A percentile compares a stretch with the other conserved stretches of the same genome.
These are phyloP conservation scores for Melinopterus prodromus DNA, from an alignment of 2,888 invertebrate genomes.

Conservation along the genomic window DNA sequence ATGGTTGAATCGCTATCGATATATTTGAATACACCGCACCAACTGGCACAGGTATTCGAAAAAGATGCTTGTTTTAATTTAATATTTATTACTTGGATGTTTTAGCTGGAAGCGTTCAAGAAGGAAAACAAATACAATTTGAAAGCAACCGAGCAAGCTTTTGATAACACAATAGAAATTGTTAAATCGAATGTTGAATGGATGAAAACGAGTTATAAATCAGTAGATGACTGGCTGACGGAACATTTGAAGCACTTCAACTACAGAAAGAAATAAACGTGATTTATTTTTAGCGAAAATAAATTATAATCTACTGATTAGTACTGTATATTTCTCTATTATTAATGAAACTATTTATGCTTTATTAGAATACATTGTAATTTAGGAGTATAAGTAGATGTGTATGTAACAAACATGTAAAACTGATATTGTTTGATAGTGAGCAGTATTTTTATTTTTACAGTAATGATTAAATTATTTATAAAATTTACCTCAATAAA, in stretches of 20 bases:
- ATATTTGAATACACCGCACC: conserved; percentile 64
- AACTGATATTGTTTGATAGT: background rate
- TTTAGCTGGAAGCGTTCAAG: conserved; percentile 59
- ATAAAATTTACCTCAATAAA: background rate
- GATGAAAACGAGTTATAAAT: conserved; percentile 64
- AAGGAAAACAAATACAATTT: conserved; percentile 58
- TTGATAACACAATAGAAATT: conserved; percentile 64
- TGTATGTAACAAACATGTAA: background rate
- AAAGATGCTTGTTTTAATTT: background rate
- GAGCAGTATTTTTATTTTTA: conserved; percentile 4
- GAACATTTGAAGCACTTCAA: conserved; percentile 28
- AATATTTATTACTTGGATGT: conserved; percentile 29
- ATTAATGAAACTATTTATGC: conserved; percentile 25
- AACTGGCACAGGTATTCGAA: conserved; percentile 53
- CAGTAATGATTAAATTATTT: background rate
- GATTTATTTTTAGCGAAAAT: conserved; percentile 13
- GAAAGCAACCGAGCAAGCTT: conserved; percentile 62
- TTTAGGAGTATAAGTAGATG: background rate
- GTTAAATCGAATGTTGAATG: conserved; percentile 65
- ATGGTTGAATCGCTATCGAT: conserved; percentile 64
- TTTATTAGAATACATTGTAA: background rate
- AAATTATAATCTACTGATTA: conserved; percentile 9
- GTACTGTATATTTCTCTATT: conserved; percentile 4
- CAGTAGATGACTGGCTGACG: conserved; percentile 55
- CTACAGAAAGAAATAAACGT: conserved; percentile 13